Percentiles rank a stretch among this genome's conserved stretches.
Evolutionary conservation across 2,888 invertebrate species (phyloP).

Genomic region (Hylaea fasciaria): DNA sequence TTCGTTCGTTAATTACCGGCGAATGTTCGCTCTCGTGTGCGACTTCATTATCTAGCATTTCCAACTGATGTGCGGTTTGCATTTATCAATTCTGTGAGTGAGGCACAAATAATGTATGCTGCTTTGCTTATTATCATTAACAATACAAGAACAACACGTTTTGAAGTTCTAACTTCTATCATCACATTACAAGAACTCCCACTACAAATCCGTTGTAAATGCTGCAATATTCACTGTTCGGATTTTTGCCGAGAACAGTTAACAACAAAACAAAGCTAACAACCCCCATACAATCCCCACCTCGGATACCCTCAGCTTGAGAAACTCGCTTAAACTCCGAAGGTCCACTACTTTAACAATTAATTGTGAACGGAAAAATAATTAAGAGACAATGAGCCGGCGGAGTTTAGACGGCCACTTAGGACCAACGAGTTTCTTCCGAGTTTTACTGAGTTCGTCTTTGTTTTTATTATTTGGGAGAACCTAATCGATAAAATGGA

Average conservation of each 20-base stretch:
- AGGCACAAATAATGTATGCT: too few relatives aligned
- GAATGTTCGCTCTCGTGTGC: not conserved
- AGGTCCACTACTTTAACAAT: slow-evolving; percentile 34
- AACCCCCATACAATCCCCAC: slow-evolving; percentile 1
- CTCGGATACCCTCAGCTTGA: not conserved
- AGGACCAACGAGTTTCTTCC: not conserved
- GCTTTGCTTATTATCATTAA: not conserved
- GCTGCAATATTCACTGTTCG: not conserved
- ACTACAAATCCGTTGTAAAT: too few relatives aligned
- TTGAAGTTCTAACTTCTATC: too few relatives aligned
- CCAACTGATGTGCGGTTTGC: not conserved
- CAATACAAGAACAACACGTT: too few relatives aligned
- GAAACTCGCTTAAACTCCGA: slow-evolving; percentile 7
- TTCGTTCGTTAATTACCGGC: not conserved
- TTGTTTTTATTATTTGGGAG: not conserved
- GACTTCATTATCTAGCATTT: not conserved
- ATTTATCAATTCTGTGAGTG: not conserved
- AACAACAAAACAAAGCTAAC: slow-evolving; percentile 18
- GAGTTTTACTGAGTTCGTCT: not conserved
- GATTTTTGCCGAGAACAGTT: slow-evolving; percentile 2
- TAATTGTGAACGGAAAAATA: slow-evolving; percentile 42
- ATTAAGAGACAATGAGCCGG: slow-evolving; percentile 38
- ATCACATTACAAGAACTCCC: not conserved
- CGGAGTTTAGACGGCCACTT: slow-evolving; percentile 4
- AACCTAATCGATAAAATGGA: too few relatives aligned